These are phyloP conservation scores for Chymomyza caudatula DNA, from an alignment of 2,888 invertebrate species.

Conservation along the genomic window DNA sequence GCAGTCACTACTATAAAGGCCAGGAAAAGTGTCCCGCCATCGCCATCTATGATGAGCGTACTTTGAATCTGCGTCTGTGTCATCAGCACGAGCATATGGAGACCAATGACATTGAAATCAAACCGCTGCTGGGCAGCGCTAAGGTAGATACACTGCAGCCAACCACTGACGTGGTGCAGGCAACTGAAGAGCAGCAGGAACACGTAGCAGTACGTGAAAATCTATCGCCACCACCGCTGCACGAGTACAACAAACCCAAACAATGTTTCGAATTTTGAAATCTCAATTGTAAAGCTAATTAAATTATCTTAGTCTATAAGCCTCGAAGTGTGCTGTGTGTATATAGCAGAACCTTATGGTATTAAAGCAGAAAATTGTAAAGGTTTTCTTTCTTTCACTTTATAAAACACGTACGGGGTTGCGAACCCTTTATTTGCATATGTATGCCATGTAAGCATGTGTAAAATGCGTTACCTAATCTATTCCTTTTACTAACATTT, in stretches of 20 bases:
- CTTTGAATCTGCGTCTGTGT: slow-evolving; percentile 74
- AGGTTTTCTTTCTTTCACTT: slow-evolving; percentile 33
- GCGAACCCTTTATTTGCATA: background rate
- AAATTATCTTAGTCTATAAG: slow-evolving; percentile 19
- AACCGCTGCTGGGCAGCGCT: slow-evolving; percentile 54
- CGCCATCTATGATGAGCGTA: slow-evolving; percentile 77
- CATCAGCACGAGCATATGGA: slow-evolving; percentile 77
- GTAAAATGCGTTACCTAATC: background rate
- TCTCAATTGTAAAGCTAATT: background rate
- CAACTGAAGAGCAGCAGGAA: slow-evolving; percentile 1
- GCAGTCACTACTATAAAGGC: slow-evolving; percentile 77
- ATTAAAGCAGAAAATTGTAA: slow-evolving; percentile 47
- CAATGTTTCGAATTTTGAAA: slow-evolving; percentile 36
- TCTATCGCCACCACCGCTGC: slow-evolving; percentile 40
- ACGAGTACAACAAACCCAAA: slow-evolving; percentile 40
- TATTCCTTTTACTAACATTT: slow-evolving; percentile 13
- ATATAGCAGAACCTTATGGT: slow-evolving; percentile 21
- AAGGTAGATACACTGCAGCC: slow-evolving; percentile 20
- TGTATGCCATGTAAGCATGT: background rate
- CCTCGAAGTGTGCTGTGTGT: slow-evolving; percentile 31
- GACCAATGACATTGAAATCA: slow-evolving; percentile 76
- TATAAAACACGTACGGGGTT: background rate
- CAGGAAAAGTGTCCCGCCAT: slow-evolving; percentile 77
- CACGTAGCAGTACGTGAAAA: background rate
- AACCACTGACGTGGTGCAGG: background rate